Base-by-base conservation (phyloP, 2,797 vertebrate species). In the Lophius americanus region DNA sequence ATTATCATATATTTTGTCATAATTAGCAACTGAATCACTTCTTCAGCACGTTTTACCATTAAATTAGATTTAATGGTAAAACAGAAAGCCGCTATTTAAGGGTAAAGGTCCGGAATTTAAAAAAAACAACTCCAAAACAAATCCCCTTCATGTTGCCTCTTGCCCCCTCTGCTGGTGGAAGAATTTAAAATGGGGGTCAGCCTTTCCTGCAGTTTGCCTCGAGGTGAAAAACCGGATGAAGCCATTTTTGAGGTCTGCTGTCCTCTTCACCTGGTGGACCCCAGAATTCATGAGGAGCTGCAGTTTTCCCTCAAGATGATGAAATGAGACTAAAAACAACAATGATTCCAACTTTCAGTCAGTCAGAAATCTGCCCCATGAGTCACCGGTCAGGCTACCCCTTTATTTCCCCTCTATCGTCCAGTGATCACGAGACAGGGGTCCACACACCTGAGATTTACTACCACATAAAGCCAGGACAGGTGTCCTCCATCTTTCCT, bases 401-500 rank as follows among this genome's bases (percentile, higher is more conserved):
- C 7, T 8, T 13, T 1, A 6, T n/a, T 32, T 8, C 12, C 9
- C 4, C 11, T 49, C 39, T 52, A 9, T 9, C 11, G 14, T 3
- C 38, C 12, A 0, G 6, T 53, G 36, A 60, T 37, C 23, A 4
- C 47, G 1, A 51, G 14, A 39, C 50, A 1, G 14, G 44, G 42
- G 3, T 68, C 42, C 5, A 41, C 9, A 14, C 42, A 39, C 9
- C 49, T 56, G 39, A 76, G 79, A 78, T 70, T 54, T 82, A 77
- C 49, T 63, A 54, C 0, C 47, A 42, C 6, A 51, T 46, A 14
- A 63, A 60, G 38, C 52, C 32, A 41, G 46, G 50, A 51, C 35
- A 68, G 6, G 6, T 33, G 70, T 76, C 66, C 51, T 75, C 73
- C 63, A 64, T 79, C 77, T 68, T 47, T 57, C 60, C 51, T 60